These are phyloP conservation scores for Coilia nasus DNA, from an alignment of 2,797 vertebrate species.

Conservation along the genomic window DNA sequence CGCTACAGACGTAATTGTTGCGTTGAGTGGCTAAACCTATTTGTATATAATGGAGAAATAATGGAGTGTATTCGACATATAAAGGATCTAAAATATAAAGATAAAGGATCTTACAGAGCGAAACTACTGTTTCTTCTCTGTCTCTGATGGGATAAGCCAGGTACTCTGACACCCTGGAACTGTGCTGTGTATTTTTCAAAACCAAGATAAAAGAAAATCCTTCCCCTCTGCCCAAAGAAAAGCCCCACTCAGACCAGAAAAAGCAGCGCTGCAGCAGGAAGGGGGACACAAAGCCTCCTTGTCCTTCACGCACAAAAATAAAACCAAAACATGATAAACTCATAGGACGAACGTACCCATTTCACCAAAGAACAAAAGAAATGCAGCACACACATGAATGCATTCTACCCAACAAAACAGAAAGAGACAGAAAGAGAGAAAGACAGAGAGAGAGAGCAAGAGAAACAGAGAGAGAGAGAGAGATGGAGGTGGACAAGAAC, in stretches of 20 bases:
- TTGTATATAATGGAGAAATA: not conserved
- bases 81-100: too few relatives aligned
- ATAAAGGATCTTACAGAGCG: not conserved
- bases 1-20: not conserved
- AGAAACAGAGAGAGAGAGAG: slow-evolving; percentile 29
- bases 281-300: slow-evolving; percentile 16
- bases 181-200: not conserved
- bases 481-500: slow-evolving; percentile 38
- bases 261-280: slow-evolving; percentile 3
- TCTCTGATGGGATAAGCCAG: not conserved
- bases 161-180: not conserved
- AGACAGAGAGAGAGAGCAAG: not conserved
- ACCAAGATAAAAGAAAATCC: not conserved
- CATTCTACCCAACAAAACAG: slow-evolving; percentile 81
- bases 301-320: slow-evolving; percentile 48
- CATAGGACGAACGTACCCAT: slow-evolving; percentile 69
- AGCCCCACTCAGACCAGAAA: not conserved
- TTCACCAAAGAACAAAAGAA: slow-evolving; percentile 77
- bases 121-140: not conserved
- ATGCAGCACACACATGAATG: slow-evolving; percentile 91
- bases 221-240: not conserved
- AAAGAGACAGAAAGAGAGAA: slow-evolving; percentile 54
- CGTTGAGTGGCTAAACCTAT: not conserved
- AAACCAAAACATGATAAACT: slow-evolving; percentile 69
- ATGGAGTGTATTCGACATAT: not conserved